phyloP scores from a whole-genome alignment of 1,140 invertebrate genomes.

The Platyura marginata region DNA sequence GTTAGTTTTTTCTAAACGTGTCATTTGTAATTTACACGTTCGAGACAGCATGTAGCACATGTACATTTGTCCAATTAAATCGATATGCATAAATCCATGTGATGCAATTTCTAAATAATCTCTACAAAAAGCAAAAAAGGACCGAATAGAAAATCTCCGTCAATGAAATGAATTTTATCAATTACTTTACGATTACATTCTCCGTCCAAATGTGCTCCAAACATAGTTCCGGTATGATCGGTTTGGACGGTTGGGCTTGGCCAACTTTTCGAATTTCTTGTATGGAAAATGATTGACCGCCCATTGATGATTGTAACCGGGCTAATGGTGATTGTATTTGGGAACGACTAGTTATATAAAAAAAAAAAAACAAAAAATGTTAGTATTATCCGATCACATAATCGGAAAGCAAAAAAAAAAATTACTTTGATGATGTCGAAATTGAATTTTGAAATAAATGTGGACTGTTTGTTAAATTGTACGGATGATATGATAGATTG shows the following conservation, averaged over 20 bases:
- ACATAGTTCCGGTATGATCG: conserved; percentile 65
- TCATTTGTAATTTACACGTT: conserved; percentile 44
- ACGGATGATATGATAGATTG: no score
- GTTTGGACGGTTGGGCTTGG: conserved; percentile 33
- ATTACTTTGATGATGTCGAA: no score
- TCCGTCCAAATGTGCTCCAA: conserved; percentile 81
- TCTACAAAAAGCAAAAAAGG: conserved; percentile 9
- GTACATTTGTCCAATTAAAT: conserved; percentile 67
- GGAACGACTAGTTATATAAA: conserved; percentile 11
- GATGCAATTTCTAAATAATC: conserved; percentile 34
- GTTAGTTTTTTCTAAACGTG: conserved; percentile 56
- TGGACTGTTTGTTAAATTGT: no score
- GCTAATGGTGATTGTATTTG: conserved; percentile 13
- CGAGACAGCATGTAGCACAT: conserved; percentile 59
- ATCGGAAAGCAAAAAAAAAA: no score
- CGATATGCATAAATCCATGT: conserved; percentile 63
- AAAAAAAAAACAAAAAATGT: no score
- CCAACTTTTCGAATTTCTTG: conserved; percentile 19
- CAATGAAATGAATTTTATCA: not conserved
- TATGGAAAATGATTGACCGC: conserved; percentile 14
- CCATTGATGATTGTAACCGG: conserved; percentile 16
- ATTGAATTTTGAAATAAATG: no score
- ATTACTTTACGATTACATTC: conserved; percentile 28
- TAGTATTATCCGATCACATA: no score
- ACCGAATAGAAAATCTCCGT: not conserved